Base-by-base conservation (phyloP, 2,888 invertebrate species). In the Anthrax anthrax region DNA sequence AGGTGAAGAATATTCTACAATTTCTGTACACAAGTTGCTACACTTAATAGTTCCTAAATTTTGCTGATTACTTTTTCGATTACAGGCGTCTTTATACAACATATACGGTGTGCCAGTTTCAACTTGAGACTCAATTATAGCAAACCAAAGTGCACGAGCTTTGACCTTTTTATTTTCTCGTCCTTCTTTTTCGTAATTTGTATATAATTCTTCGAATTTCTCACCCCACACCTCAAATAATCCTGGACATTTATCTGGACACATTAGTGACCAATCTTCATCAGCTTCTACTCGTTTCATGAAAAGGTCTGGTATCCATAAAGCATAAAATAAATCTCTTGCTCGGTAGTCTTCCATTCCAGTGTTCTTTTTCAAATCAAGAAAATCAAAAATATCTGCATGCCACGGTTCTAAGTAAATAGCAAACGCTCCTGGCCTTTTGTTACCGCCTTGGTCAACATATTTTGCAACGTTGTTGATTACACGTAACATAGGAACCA, bases 371-470 rank as follows among this genome's bases (percentile, higher is more conserved):
- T 85, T 90, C 43, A 96, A 71, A 62, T 96, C 88, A 43, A 98
- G 70, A 69, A 96, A 98, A 50, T 92, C 92, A 63, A 95, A 90
- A 49, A 98, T 74, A 65, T 98, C 97, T 0, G 91, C 84, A 70
- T 99, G 98, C 98, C 98, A 98, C 0, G 98, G 98, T 67, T 98
- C 98, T 44, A 99, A 69, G 62, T 98, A 98, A 50, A 98, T 81
- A 16, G 98, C 95, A 71, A 97, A 95, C 4, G 96, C 96, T 18
- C 97, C 97, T 2, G 96, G 96, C 51, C 96, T 72, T 74, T 96
- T 96, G 61, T 95, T 95, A 42, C 96, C 96, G 18, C 96, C 95
- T 71, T 98, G 97, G 65, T 96, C 95, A 1, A 97, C 95, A 70
- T 96, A 97, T 49, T 91, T 75, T 0, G 96, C 95, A 4, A 92